A percentile compares a stretch with the other conserved stretches of the same genome.
phyloP scores from a whole-genome alignment of 35 echinoderm and acorn worm species.

The Apostichopus californicus region DNA sequence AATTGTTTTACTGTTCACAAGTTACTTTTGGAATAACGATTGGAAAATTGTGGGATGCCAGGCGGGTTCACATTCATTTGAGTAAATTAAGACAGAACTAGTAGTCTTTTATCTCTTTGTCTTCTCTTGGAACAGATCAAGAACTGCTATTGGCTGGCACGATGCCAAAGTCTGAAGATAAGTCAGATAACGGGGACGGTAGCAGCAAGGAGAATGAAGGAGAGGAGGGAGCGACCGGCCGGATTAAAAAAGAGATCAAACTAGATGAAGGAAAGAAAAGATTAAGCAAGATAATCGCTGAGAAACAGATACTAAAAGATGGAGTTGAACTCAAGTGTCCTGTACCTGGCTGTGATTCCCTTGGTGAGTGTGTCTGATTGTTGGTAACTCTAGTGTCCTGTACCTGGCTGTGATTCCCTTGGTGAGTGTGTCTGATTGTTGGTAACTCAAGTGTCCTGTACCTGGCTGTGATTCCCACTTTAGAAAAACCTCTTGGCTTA shows the following conservation, averaged over 20 bases:
- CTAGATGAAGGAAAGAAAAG: conserved; percentile 69
- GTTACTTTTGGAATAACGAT: too few species aligned
- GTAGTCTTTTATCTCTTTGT: too few species aligned
- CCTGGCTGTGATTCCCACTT: conserved; percentile 88
- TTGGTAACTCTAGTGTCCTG: conserved; percentile 74
- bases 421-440: conserved; percentile 52
- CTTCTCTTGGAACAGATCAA: background rate
- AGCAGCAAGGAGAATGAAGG: conserved; percentile 39
- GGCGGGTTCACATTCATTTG: too few species aligned
- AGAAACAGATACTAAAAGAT: conserved; percentile 77
- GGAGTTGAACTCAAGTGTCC: conserved; percentile 87
- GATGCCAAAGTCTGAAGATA: conserved; percentile 31
- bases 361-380: conserved; percentile 56
- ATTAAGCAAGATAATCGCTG: conserved; percentile 71
- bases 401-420: conserved; percentile 93
- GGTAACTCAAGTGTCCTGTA: conserved; percentile 79
- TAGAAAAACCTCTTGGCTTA: too few species aligned
- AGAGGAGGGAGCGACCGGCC: conserved; percentile 46
- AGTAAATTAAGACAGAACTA: too few species aligned
- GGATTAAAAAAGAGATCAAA: conserved; percentile 59
- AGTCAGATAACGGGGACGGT: conserved; percentile 50
- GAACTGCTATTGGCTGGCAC: background rate
- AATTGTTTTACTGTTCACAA: too few species aligned
- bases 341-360: conserved; percentile 92
- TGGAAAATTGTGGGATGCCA: too few species aligned